Conservation (phyloP, 2,888 invertebrate genomes). For the Ganaspis brasiliensis region DNA sequence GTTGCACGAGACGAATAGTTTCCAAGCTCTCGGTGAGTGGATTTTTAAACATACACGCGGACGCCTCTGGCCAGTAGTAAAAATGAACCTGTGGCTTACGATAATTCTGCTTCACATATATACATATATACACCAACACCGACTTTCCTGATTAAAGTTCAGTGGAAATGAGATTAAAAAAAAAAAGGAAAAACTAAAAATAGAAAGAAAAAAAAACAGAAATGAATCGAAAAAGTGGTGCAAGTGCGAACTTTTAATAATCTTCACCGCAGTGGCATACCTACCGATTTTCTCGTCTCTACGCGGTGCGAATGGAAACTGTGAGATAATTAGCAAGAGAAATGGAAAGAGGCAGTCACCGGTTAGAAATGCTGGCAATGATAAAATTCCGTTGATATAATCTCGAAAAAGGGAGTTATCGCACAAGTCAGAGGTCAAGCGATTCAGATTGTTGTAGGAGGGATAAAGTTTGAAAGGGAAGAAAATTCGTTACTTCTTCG, state of each 20-base stretch:
- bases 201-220: slow-evolving; percentile 22
- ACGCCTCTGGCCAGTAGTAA: slow-evolving; percentile 16
- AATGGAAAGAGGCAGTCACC: neutral
- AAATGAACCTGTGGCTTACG: slow-evolving; percentile 22
- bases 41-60: slow-evolving; percentile 20
- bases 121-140: neutral
- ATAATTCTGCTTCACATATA: slow-evolving; percentile 21
- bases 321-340: slow-evolving; percentile 29
- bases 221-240: slow-evolving; percentile 27
- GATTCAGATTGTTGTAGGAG: neutral
- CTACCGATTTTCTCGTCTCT: slow-evolving; percentile 26
- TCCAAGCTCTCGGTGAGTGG: neutral
- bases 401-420: neutral
- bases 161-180: slow-evolving; percentile 20
- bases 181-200: too few species aligned
- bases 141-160: slow-evolving; percentile 37
- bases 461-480: slow-evolving; percentile 6
- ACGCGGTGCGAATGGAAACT: slow-evolving; percentile 32
- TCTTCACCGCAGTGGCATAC: slow-evolving; percentile 35
- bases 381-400: slow-evolving; percentile 12
- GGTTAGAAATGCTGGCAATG: slow-evolving; percentile 11
- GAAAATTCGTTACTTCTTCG: slow-evolving; percentile 29
- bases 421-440: neutral
- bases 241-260: slow-evolving; percentile 39
- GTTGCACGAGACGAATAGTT: slow-evolving; percentile 18